Base-by-base conservation (phyloP, 37 sponge, comb jelly and placozoan species). In the Aplysina aerophoba region DNA sequence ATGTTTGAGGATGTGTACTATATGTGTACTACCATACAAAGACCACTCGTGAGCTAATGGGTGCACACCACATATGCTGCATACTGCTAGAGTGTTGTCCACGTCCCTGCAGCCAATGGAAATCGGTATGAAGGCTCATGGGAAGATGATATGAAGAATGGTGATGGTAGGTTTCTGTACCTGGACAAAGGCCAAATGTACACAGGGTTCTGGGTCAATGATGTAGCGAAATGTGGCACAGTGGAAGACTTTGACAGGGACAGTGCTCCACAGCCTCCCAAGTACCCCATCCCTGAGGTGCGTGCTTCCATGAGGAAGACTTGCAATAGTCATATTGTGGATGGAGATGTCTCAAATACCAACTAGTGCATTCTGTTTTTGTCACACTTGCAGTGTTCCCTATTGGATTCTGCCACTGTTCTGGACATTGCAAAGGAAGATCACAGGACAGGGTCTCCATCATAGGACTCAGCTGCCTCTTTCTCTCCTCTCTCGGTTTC, bases 171-270 rank as follows among this genome's bases (percentile, higher is more conserved):
- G 81, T 97, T 90, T 50, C 57, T 90, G 15, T 92, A 94, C 58
- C 59, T 94, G 44, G 92, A 97, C 87, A 97, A 90, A 82, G 97
- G 97, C 50, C 97, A 96, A 80, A 85, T 92, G 59, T 94, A 94
- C 74, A 82, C 79, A 40, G 99, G 99, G 38, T 68, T 54, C 59
- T 98, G 99, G 99, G 68, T 87, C 22, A 90, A 96, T 33, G 90
- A 94, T 81, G 84, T 94, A 31, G 89, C 99, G 21, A 96, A 94
- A 80, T 93, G 93, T 85, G 99, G 99, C 16, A 83, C 85, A 17
- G 33, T 98, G 75, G 93, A 85, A 41, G 99, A 94, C 74, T 81
- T 93, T 72, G 87, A 72, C n/a, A 86, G 90, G 27, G 83, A 95
- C 25, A 24, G 55, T 16, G 95, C 93, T 19, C 88, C 95, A 6